Evolutionary conservation across 2,797 vertebrate species (phyloP).

Genomic region (Mus caroli): DNA sequence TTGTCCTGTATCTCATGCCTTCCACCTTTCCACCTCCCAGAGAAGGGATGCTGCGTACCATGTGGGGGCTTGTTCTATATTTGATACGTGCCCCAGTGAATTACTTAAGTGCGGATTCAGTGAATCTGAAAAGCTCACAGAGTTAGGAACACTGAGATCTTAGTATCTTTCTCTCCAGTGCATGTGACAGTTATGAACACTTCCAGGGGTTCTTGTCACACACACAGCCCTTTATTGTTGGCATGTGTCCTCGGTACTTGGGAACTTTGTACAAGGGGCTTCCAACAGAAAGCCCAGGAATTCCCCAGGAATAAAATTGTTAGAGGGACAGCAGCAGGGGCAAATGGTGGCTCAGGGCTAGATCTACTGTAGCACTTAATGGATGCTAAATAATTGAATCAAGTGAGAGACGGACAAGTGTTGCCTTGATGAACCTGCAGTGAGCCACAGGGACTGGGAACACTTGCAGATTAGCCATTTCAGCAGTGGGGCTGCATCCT

Average conservation of each 20-base stretch:
- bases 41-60: neutral
- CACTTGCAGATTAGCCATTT: slow-evolving; percentile 69
- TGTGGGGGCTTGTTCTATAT: neutral
- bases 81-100: neutral
- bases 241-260: neutral
- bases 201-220: neutral
- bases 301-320: neutral
- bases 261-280: neutral
- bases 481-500: slow-evolving; percentile 40
- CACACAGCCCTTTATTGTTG: neutral
- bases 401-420: neutral
- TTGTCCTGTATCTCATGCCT: neutral
- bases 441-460: neutral
- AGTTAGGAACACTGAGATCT: neutral
- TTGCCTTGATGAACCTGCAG: neutral
- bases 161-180: neutral
- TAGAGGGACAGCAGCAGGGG: neutral
- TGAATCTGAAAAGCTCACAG: neutral
- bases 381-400: slow-evolving; percentile 65
- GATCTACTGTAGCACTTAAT: neutral
- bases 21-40: neutral
- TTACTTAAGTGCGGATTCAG: neutral
- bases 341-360: neutral
- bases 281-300: neutral
- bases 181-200: neutral